phyloP scores from a whole-genome alignment of 1,140 invertebrate species.

The Drosophila truncata region DNA sequence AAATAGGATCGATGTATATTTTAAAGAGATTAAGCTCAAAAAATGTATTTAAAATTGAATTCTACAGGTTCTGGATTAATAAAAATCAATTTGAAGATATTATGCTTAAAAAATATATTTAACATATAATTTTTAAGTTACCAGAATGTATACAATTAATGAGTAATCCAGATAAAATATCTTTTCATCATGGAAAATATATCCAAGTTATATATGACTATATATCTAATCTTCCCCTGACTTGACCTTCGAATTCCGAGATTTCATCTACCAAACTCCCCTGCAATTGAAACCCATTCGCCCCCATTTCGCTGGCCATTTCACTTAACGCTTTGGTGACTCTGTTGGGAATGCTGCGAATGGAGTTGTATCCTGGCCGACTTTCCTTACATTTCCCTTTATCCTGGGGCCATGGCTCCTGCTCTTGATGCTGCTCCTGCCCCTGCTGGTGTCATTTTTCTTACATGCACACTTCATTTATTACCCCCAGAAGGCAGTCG shows the following conservation, averaged over 20 bases:
- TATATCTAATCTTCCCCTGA: too few relatives aligned
- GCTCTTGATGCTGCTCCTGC: background rate
- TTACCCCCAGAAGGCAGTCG: constrained; percentile 57
- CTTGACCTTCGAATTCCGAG: constrained; percentile 10
- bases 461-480: constrained; percentile 79
- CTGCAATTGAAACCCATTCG: constrained; percentile 1
- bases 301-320: constrained; percentile 51
- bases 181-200: background rate
- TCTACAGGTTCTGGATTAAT: too few relatives aligned
- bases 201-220: too few relatives aligned
- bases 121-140: too few relatives aligned
- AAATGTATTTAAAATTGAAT: background rate
- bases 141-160: background rate
- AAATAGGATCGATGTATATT: background rate
- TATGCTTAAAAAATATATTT: background rate
- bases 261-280: background rate
- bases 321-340: constrained; percentile 57
- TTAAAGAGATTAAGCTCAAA: background rate
- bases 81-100: background rate
- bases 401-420: constrained; percentile 1
- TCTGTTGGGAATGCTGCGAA: constrained; percentile 44
- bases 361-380: constrained; percentile 45
- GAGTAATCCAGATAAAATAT: background rate
- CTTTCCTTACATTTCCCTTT: constrained; percentile 6
- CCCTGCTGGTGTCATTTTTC: constrained; percentile 69